Base-by-base conservation (phyloP, 2,888 invertebrate species). In the Callyntrura guangdongensis region DNA sequence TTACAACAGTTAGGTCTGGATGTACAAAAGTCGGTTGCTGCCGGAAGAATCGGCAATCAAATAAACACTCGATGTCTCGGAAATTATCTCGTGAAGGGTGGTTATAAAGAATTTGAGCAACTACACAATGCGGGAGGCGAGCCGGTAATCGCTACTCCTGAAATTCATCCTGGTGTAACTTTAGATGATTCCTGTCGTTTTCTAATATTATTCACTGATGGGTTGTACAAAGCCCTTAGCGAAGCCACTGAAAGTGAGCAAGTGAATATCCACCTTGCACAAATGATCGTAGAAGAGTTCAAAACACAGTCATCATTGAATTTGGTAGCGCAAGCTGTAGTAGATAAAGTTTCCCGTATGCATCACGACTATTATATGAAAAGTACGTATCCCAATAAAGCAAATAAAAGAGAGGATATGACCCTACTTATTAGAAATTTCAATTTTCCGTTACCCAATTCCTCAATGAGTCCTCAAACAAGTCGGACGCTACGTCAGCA, bases 361-460 rank as follows among this genome's bases (percentile, higher is more conserved):
- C 64, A 95, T 94, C 61, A 91, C 93, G 91, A 95, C 95, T 91
- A 47, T 25, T 93, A 89, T 45, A 92, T 92, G 91, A 92, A 89
- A 45, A 92, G 77, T 82, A 77, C 92, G 11, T 27, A 77, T 77
- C n/a, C 96, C 95, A 90, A 90, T 36, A 0, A 96, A 96, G 94
- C 95, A 90, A 95, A 95, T 85, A 96, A 97, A 64, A 96, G 98
- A 53, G 98, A 98, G 17, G 98, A 98, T 94, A 97, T 98, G 94
- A 98, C 98, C 0, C 95, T 99, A 22, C 95, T 98, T 0, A 97
- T 99, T 85, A 96, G 98, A 67, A 98, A 98, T 95, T 98, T 98
- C 94, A 98, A 97, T 94, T 98, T 97, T 94, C 96, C 97, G 0
- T 95, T 98, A 22, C 97, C 97, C 0, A 96, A 97, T 92, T 96